phyloP scores from a whole-genome alignment of 2,113 vertebrate species.

The Charadrius vociferus region DNA sequence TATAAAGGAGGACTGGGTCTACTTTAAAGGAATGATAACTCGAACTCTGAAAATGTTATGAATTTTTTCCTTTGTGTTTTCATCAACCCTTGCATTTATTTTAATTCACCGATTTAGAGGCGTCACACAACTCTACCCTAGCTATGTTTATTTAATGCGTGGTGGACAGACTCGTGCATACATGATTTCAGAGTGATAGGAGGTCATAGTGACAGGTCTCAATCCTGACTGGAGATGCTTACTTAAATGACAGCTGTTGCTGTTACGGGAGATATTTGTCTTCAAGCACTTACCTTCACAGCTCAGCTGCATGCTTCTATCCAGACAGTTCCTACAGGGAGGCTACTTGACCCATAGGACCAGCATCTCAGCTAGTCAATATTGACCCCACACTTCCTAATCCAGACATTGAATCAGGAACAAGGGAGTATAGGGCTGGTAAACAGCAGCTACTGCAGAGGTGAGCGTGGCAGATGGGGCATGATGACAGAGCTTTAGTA shows the following conservation, averaged over 20 bases:
- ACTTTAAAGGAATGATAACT: background rate
- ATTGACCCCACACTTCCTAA: background rate
- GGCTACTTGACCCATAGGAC: background rate
- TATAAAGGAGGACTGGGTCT: background rate
- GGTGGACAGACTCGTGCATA: background rate
- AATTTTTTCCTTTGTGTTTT: background rate
- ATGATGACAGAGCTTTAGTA: accelerated
- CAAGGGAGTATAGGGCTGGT: background rate
- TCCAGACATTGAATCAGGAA: background rate
- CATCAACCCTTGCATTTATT: background rate
- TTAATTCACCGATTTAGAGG: background rate
- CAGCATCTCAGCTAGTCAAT: background rate
- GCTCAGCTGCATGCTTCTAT: background rate
- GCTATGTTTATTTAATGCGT: background rate
- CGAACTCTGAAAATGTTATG: background rate
- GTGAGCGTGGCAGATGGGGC: background rate
- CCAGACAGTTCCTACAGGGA: background rate
- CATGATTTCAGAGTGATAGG: background rate
- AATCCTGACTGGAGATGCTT: background rate
- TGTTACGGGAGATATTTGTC: background rate
- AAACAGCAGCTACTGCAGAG: background rate
- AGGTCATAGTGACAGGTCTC: background rate
- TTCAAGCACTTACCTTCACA: background rate
- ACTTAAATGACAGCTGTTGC: background rate
- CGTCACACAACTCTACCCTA: background rate